phyloP scores from a whole-genome alignment of 2,797 vertebrate genomes.

The Arvicola amphibius region DNA sequence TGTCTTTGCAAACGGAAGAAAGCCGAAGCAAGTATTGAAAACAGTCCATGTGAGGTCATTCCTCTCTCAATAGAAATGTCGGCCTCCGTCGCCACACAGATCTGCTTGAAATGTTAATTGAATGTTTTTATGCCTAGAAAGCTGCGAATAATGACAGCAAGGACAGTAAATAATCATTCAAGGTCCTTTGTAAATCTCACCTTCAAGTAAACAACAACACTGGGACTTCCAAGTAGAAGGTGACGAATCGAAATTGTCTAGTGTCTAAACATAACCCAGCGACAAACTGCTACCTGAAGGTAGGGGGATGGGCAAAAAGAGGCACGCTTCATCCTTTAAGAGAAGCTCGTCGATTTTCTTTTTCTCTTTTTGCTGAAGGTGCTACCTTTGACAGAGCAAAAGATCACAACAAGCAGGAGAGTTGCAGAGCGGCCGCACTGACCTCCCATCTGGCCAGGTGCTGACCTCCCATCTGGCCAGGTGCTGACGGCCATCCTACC shows the following conservation, averaged over 20 bases:
- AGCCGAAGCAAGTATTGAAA: conserved; percentile 39
- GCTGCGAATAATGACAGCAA: conserved; percentile 58
- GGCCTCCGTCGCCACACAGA: conserved; percentile 19
- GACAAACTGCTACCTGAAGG: not conserved
- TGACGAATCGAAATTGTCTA: conserved; percentile 24
- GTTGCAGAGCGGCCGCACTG: not conserved
- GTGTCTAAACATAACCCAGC: not conserved
- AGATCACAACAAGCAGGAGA: not conserved
- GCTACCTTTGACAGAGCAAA: not conserved
- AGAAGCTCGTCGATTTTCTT: not conserved
- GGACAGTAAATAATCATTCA: conserved; percentile 71
- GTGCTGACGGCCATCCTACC: not conserved
- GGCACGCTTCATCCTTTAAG: not conserved
- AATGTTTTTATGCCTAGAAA: conserved; percentile 70
- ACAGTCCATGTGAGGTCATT: conserved; percentile 56
- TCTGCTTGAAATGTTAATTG: conserved; percentile 73
- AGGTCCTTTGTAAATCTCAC: conserved; percentile 68
- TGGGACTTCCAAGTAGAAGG: conserved; percentile 27
- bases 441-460: not conserved
- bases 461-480: not conserved
- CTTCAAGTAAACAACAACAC: conserved; percentile 47
- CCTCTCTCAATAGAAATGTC: conserved; percentile 61
- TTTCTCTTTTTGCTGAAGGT: not conserved
- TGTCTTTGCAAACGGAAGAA: conserved; percentile 59
- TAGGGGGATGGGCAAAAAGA: not conserved